phyloP scores from a whole-genome alignment of 2,888 invertebrate species.

The Bembecia ichneumoniformis region DNA sequence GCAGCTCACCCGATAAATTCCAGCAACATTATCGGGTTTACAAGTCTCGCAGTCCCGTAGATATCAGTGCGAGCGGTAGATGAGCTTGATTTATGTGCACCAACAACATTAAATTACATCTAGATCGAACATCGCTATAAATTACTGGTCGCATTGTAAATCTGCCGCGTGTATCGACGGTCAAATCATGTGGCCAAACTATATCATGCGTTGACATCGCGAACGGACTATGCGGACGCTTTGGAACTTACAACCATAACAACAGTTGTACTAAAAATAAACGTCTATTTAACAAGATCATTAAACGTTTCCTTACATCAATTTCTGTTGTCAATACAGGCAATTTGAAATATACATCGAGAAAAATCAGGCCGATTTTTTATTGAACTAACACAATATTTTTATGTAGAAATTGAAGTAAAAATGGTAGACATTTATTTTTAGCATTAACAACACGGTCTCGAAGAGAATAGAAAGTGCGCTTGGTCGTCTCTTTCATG shows the following conservation, averaged over 20 bases:
- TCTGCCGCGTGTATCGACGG: conserved; percentile 61
- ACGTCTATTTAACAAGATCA: background rate
- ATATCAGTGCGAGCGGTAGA: conserved; percentile 46
- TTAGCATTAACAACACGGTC: too few species aligned
- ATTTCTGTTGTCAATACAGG: too few species aligned
- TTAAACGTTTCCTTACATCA: background rate
- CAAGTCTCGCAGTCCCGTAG: conserved; percentile 40
- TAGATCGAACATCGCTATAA: conserved; percentile 68
- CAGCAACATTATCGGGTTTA: conserved; percentile 42
- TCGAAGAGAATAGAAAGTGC: too few species aligned
- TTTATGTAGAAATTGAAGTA: too few species aligned
- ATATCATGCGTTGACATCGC: conserved; percentile 40
- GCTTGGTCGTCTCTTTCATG: too few species aligned
- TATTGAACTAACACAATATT: too few species aligned
- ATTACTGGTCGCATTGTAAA: conserved; percentile 66
- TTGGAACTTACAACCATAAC: background rate
- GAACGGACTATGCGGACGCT: background rate
- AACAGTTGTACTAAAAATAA: background rate
- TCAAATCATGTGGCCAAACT: conserved; percentile 59
- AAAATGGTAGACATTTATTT: too few species aligned
- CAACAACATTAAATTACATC: conserved; percentile 70
- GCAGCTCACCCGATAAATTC: conserved; percentile 29
- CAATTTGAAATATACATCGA: too few species aligned
- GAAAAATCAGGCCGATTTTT: too few species aligned
- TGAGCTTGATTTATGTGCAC: conserved; percentile 64